These are phyloP conservation scores for Junonia oenone DNA, from an alignment of 2,888 invertebrate species.

Conservation along the genomic window DNA sequence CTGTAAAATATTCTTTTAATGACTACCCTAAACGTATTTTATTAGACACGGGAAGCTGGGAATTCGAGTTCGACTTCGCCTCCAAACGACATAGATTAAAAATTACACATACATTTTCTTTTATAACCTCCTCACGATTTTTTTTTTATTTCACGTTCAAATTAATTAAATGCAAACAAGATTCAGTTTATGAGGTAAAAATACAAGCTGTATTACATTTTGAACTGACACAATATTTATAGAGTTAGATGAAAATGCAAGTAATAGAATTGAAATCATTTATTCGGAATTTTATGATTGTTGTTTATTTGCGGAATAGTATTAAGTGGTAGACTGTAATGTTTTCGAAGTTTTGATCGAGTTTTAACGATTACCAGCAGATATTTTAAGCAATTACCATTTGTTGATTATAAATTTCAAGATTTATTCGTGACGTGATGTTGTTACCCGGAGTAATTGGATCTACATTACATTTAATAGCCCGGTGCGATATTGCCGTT, in stretches of 20 bases:
- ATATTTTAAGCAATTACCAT: slow-evolving; percentile 12
- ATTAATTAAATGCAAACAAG: slow-evolving; percentile 73
- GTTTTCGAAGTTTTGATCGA: slow-evolving; percentile 30
- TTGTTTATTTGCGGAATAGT: too few species aligned
- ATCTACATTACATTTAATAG: slow-evolving; percentile 29
- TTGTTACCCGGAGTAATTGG: slow-evolving; percentile 7
- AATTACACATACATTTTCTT: slow-evolving; percentile 62
- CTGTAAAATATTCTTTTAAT: slow-evolving; percentile 77
- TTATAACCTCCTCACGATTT: slow-evolving; percentile 48
- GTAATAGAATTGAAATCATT: slow-evolving; percentile 45
- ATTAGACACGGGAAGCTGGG: slow-evolving; percentile 55
- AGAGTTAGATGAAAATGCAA: slow-evolving; percentile 42
- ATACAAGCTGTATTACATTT: slow-evolving; percentile 45
- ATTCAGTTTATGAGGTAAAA: slow-evolving; percentile 51
- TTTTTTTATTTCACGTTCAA: slow-evolving; percentile 62
- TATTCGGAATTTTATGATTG: not conserved
- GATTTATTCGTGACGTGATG: slow-evolving; percentile 7
- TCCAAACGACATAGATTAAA: slow-evolving; percentile 61
- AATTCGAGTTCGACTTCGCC: slow-evolving; percentile 38
- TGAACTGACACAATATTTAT: not conserved
- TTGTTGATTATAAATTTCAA: slow-evolving; percentile 13
- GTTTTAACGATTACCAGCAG: slow-evolving; percentile 4
- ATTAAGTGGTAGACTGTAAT: slow-evolving; percentile 25
- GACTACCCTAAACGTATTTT: slow-evolving; percentile 63
- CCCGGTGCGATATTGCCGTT: slow-evolving; percentile 37